Percentiles rank a stretch among this genome's conserved stretches.
phyloP scores from a whole-genome alignment of 2,113 vertebrate genomes.

The Pan paniscus region DNA sequence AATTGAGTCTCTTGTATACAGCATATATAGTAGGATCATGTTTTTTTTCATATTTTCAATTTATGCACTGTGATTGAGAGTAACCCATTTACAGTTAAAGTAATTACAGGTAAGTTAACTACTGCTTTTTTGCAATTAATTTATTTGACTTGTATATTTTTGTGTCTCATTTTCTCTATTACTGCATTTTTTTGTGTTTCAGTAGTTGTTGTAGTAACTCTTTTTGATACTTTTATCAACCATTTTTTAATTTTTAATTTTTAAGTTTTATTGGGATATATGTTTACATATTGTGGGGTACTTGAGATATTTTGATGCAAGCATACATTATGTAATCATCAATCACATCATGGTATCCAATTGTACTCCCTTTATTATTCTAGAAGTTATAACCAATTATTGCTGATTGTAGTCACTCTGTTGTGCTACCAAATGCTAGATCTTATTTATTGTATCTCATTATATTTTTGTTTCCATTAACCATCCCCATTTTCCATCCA shows the following conservation, averaged over 20 bases:
- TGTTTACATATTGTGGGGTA: too few species aligned
- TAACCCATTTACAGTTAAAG: background rate
- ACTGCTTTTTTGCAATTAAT: background rate
- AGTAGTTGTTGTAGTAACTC: background rate
- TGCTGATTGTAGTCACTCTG: too few species aligned
- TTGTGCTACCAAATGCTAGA: too few species aligned
- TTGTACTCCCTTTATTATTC: too few species aligned
- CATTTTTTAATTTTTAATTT: background rate
- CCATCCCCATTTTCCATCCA: too few species aligned
- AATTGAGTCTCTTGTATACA: background rate
- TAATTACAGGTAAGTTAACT: background rate
- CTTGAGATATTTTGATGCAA: too few species aligned
- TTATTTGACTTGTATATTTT: background rate
- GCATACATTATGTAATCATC: too few species aligned
- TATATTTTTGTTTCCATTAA: too few species aligned
- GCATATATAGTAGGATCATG: background rate
- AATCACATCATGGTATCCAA: too few species aligned
- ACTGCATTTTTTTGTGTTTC: background rate
- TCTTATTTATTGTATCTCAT: too few species aligned
- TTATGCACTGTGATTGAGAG: background rate
- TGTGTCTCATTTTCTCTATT: background rate
- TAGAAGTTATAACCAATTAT: too few species aligned
- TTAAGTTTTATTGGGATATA: too few species aligned
- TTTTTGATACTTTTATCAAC: background rate
- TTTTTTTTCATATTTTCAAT: background rate